Evolutionary conservation across 2,797 vertebrate genomes (phyloP), one percentile per base, ranked within the genome.

Genomic region (Fistularia commersonii): DNA sequence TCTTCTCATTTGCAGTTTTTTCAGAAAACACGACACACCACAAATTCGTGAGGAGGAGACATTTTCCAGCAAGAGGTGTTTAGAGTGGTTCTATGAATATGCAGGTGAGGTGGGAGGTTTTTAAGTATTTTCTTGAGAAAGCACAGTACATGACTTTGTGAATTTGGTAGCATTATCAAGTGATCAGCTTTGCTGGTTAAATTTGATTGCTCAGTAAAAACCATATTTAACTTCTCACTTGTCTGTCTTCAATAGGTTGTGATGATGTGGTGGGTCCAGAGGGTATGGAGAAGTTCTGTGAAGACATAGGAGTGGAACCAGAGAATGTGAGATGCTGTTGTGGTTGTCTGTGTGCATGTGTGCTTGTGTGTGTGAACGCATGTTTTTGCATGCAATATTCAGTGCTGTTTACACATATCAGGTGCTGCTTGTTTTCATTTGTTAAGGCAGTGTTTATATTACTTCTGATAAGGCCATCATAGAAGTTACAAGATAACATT

Each of bases 81-180:
- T 99, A 84, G 97, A 98, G 76, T 99, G 97, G 97, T 99, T 99
- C 85, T 99, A 98, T 75, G 97, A 99, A 86, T 99, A 99, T 44
- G 95, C 97, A 90, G 97, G 97, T 98, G 41, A 69, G 48, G 8
- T 11, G 0, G 36, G 12, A 5, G 8, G 15, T 53, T 31, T 10
- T 42, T 10, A 11, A 6, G n/a, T n/a, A n/a, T n/a, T n/a, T n/a
- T n/a, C n/a, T 35, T 35, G 34, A 35, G 8, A 35, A 35, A 8
- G 6, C 34, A 35, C 34, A 35, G 34, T 6, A 35, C n/a, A n/a
- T n/a, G n/a, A n/a, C n/a, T n/a, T n/a, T n/a, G n/a, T n/a, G n/a
- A n/a, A n/a, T n/a, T n/a, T n/a, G n/a, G n/a, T n/a, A n/a, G n/a
- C n/a, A n/a, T 35, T 8, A 8, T 8, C 8, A 8, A 35, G 34